Base-by-base conservation (phyloP, 2,113 vertebrate genomes). In the human region DNA sequence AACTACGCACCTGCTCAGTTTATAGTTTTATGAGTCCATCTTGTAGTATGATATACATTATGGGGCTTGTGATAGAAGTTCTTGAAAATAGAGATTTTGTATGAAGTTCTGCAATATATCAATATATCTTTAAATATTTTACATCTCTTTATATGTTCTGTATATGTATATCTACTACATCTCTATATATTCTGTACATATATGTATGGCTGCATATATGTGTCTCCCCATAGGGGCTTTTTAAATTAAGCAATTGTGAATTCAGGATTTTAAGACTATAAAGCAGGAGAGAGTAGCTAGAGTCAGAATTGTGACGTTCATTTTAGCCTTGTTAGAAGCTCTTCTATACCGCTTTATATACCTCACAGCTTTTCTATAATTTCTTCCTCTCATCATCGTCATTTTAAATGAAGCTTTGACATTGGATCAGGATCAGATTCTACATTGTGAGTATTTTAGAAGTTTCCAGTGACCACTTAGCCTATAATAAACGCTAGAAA, bases 21-120 rank as follows among this genome's bases (percentile, higher is more conserved):
- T 97, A 96, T 13, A 95, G 48, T 75, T 97, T 97, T 90, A 96
- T 93, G 94, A 92, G 48, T 66, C 3, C 57, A 96, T 92, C 92
- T 92, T 90, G 68, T 86, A 66, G 40, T 76, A n/a, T 92, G 95
- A 92, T 88, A 82, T 93, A 90, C 66, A 88, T 93, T 66, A 79
- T 52, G 72, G 45, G 84, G 16, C 7, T 78, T 96, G 38, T 94
- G 25, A 27, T 93, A 23, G 93, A 96, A 90, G 17, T 38, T 2
- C 52, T 90, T 97, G 10, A 95, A 94, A 93, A 89, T 4, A 87
- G 38, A 91, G n/a, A 88, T 86, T 96, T n/a, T 97, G 27, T n/a
- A 76, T 73, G 10, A 92, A 76, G 27, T 61, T 87, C 50, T 89
- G 3, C 30, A 86, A n/a, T 76, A 79, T 64, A 57, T 82, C 81